A percentile compares a stretch with the other conserved stretches of the same genome.
Conservation (phyloP, 2,888 invertebrate species). For the Ophioninae sp. region DNA sequence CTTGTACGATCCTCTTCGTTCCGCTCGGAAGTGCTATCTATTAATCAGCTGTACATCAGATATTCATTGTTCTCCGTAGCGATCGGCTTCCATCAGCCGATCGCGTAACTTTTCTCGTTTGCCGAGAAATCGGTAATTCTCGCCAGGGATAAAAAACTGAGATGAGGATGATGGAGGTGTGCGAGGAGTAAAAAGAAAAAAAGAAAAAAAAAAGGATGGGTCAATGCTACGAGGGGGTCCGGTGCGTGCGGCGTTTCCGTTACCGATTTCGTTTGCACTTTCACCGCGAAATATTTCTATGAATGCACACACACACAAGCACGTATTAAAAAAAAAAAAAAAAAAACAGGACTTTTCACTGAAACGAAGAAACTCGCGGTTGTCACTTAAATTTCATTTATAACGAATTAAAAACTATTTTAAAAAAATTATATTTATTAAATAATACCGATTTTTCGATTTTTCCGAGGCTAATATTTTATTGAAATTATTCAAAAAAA, state of each 20-base stretch:
- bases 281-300: constrained; percentile 59
- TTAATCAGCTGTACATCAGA: constrained; percentile 38
- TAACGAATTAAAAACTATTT: constrained; percentile 10
- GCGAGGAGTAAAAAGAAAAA: not conserved
- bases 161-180: constrained; percentile 7
- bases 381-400: not conserved
- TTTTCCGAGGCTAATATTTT: too few species aligned
- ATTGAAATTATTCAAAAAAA: too few species aligned
- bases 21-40: not conserved
- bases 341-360: not conserved
- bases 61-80: constrained; percentile 44
- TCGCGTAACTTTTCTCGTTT: not conserved
- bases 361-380: not conserved
- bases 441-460: too few species aligned
- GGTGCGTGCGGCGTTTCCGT: constrained; percentile 47
- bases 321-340: not conserved
- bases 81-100: constrained; percentile 27
- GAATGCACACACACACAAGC: not conserved
- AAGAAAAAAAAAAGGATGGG: constrained; percentile 27
- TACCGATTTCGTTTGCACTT: constrained; percentile 60
- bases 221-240: constrained; percentile 24
- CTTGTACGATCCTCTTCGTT: not conserved
- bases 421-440: too few species aligned
- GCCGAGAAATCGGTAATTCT: not conserved
- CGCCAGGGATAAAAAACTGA: not conserved